Base-by-base conservation (phyloP, 1,140 invertebrate genomes). In the Drosophila trapezifrons region DNA sequence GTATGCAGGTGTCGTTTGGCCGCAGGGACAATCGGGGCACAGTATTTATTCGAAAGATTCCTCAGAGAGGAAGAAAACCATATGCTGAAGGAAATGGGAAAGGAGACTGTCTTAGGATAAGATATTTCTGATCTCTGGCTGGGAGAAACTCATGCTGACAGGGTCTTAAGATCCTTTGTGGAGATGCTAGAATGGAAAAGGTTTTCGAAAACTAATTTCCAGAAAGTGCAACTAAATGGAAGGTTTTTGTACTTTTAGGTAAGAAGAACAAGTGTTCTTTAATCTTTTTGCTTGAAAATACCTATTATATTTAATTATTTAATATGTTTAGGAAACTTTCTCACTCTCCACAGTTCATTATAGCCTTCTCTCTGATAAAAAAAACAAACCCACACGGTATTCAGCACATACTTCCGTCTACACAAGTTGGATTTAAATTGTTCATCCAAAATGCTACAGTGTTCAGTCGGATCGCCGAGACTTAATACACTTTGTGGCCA, bases 1-100 rank as follows among this genome's bases (percentile, higher is more conserved):
- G 17, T 13, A 54, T 76, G 73, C 73, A 76, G 73, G 73, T 76
- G 73, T 76, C 74, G 76, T 56, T 75, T 37, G 38, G 56, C 45
- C 45, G 37, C 37, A 52, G 45, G 70, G 38, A 74, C 43, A 57
- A 73, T 42, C 32, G 43, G 20, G 32, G 45, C 51, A 42, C 7
- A 29, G 54, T 72, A 22, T 70, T 69, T 37, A 55, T 18, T 59
- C 35, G 54, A 47, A 20, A 47, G 63, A 70, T 65, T 65, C 35
- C 63, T 38, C 0, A 17, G 40, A 17, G 40, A 51, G 18, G n/a
- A 32, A 13, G 15, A 18, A 54, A 38, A 55, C 35, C 71, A 51
- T 56, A 75, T 71, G 69, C 35, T 42, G 4, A 40, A 6, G 65
- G 29, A 71, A 71, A 71, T 58, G 18, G 62, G 27, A 71, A 71